Evolutionary conservation across 2,113 vertebrate species (phyloP).

Genomic region (Struthidea cinerea): DNA sequence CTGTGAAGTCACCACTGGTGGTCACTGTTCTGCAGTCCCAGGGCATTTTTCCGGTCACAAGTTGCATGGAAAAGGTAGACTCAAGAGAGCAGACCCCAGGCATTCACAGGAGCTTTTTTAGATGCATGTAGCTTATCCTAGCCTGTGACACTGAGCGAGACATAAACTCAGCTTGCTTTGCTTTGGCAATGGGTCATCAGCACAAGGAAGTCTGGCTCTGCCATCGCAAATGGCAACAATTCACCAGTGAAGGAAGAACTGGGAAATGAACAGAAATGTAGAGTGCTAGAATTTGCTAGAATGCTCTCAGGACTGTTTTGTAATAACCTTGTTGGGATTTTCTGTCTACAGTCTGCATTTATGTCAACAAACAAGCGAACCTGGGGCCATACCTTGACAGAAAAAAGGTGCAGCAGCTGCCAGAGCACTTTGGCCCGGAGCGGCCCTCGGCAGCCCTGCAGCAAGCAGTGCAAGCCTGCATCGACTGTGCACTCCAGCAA

Average conservation of each 20-base stretch:
- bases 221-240: fast-evolving
- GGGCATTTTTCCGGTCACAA: background rate
- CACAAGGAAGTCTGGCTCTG: background rate
- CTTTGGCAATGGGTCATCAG: background rate
- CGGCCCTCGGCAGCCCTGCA: conserved; percentile 86
- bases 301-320: background rate
- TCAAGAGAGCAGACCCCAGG: background rate
- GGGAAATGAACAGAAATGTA: background rate
- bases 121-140: background rate
- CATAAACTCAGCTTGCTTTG: background rate
- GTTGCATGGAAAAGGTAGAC: background rate
- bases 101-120: background rate
- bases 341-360: conserved; percentile 88
- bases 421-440: conserved; percentile 90
- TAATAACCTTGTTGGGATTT: background rate
- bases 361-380: conserved; percentile 91
- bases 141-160: background rate
- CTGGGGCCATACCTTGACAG: conserved; percentile 90
- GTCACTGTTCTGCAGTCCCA: background rate
- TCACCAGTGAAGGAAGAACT: background rate
- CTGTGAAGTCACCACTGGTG: background rate
- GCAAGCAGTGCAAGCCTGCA: conserved; percentile 93
- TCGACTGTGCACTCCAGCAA: conserved; percentile 92
- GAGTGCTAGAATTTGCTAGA: background rate
- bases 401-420: conserved; percentile 91